A percentile compares a stretch with the other conserved stretches of the same genome.
phyloP scores from a whole-genome alignment of 2,113 vertebrate species.

The Triplophysa siluroides region DNA sequence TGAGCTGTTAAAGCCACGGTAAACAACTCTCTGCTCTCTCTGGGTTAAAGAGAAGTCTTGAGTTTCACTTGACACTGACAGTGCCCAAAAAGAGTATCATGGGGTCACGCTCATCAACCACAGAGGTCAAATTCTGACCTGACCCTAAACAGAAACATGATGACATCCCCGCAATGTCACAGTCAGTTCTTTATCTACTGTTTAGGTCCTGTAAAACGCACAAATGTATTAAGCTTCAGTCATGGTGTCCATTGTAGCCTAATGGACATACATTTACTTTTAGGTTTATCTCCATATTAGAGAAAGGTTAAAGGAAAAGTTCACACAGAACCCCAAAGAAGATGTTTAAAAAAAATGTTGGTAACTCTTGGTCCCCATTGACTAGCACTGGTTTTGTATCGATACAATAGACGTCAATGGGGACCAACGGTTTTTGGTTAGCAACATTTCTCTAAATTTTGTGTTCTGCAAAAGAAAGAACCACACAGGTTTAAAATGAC shows the following conservation, averaged over 20 bases:
- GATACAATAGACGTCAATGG: no score
- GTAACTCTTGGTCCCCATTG: background rate
- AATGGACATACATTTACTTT: no score
- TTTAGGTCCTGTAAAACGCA: background rate
- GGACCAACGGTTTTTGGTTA: no score
- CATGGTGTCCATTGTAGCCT: no score
- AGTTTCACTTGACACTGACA: background rate
- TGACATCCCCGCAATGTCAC: background rate
- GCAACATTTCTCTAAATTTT: no score
- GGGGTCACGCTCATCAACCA: background rate
- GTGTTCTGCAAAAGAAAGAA: no score
- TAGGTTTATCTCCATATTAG: no score
- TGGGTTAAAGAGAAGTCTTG: background rate
- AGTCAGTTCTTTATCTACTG: background rate
- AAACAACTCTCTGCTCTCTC: background rate
- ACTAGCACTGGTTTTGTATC: no score
- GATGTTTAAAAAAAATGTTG: background rate
- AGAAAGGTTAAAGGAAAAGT: no score
- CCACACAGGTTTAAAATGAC: no score
- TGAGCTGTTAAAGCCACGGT: background rate
- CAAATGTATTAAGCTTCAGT: no score
- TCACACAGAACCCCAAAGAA: background rate
- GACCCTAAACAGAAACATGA: conserved; percentile 10
- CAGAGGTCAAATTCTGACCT: conserved; percentile 14
- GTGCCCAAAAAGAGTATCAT: background rate